These are phyloP conservation scores for Cliona cf. orientalis DNA, from an alignment of 37 sponge, comb jelly and placozoan genomes.

Conservation along the genomic window DNA sequence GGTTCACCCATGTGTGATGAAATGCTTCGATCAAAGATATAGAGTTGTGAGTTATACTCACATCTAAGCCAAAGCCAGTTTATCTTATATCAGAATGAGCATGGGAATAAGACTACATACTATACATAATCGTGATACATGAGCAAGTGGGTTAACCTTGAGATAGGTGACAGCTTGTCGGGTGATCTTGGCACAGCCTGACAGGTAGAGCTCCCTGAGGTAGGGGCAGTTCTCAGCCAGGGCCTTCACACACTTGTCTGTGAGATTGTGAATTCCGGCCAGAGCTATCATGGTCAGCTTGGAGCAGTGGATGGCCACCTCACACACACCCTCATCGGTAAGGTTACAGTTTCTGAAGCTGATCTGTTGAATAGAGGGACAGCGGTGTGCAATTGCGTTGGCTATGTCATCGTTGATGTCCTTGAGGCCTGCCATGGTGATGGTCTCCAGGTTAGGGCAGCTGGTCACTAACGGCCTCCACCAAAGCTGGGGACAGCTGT, in stretches of 20 bases:
- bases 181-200: constrained; percentile 81
- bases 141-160: constrained; percentile 27
- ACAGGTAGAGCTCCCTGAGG: constrained; percentile 73
- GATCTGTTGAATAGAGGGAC: constrained; percentile 41
- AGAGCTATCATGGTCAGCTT: constrained; percentile 62
- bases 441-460: constrained; percentile 61
- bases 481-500: no score
- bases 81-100: no score
- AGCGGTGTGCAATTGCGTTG: constrained; percentile 51
- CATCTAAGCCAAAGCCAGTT: no score
- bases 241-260: constrained; percentile 72
- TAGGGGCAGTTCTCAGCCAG: constrained; percentile 76
- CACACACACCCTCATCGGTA: constrained; percentile 73
- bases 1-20: no score
- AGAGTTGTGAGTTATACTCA: no score
- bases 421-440: constrained; percentile 69
- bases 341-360: constrained; percentile 72
- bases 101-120: no score
- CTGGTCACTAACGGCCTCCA: constrained; percentile 33
- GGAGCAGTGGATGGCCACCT: constrained; percentile 60
- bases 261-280: constrained; percentile 69
- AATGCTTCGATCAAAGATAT: no score
- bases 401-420: constrained; percentile 64
- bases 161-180: constrained; percentile 68
- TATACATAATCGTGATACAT: no score